Conservation (phyloP, 2,888 invertebrate genomes). For the Prosapia bicincta region DNA sequence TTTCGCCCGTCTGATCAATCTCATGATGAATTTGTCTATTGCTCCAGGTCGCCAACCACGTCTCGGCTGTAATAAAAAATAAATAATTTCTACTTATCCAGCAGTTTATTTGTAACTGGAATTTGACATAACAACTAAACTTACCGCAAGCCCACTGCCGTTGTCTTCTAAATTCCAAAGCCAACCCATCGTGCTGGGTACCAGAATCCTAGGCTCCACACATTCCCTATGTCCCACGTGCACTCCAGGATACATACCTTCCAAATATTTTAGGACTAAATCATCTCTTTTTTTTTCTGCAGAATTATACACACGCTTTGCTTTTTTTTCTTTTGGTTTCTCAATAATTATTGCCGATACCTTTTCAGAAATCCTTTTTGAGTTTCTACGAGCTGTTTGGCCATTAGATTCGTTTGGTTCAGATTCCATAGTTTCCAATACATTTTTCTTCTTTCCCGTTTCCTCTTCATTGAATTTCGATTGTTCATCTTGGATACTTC, state of each 20-base stretch:
- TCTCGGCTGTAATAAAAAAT: conserved; percentile 6
- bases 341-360: no score
- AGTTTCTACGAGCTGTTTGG: no score
- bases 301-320: background rate
- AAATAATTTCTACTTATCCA: background rate
- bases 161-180: conserved; percentile 9
- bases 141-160: conserved; percentile 4
- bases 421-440: no score
- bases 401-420: no score
- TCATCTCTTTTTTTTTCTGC: background rate
- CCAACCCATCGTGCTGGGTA: conserved; percentile 14
- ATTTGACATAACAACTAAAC: background rate
- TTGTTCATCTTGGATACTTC: no score
- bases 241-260: conserved; percentile 12
- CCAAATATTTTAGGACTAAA: background rate
- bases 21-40: background rate
- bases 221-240: conserved; percentile 9
- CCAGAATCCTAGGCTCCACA: background rate
- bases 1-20: background rate
- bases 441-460: no score
- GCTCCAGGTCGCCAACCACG: conserved; percentile 15
- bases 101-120: background rate
- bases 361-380: no score
- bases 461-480: no score
- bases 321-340: background rate